Conservation (phyloP, 2,113 vertebrate species). For the Cepphus grylle region DNA sequence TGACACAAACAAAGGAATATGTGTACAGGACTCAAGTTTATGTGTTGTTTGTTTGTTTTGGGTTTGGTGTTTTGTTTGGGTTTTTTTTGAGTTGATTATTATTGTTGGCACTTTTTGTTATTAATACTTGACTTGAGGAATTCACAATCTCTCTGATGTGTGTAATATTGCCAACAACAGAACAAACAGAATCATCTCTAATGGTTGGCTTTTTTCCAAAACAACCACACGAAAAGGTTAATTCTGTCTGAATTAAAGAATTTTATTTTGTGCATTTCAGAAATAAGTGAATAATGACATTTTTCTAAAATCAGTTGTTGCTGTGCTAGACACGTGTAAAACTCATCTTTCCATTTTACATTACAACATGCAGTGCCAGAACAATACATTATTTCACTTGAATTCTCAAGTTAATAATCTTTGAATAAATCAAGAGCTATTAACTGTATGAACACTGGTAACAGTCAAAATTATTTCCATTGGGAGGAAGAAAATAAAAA, state of each 20-base stretch:
- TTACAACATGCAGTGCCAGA: slow-evolving; percentile 36
- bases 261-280: slow-evolving; percentile 75
- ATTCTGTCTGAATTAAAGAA: neutral
- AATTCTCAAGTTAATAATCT: neutral
- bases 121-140: neutral
- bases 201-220: neutral
- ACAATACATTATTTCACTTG: slow-evolving; percentile 15
- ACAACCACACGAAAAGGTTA: neutral
- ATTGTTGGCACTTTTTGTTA: neutral
- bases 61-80: no score
- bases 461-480: neutral
- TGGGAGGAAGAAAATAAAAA: neutral
- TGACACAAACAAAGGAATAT: neutral
- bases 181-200: neutral
- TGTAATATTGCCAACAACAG: neutral
- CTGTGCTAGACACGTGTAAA: slow-evolving; percentile 28
- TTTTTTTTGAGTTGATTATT: neutral
- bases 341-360: slow-evolving; percentile 16
- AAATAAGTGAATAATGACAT: slow-evolving; percentile 43
- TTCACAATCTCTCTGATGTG: fast-evolving
- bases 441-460: neutral
- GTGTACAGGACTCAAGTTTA: neutral
- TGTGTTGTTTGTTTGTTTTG: no score
- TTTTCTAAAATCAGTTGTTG: slow-evolving; percentile 36
- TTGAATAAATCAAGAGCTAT: neutral